Evolutionary conservation across 2,113 vertebrate species (phyloP).

Genomic region (Zootoca vivipara): DNA sequence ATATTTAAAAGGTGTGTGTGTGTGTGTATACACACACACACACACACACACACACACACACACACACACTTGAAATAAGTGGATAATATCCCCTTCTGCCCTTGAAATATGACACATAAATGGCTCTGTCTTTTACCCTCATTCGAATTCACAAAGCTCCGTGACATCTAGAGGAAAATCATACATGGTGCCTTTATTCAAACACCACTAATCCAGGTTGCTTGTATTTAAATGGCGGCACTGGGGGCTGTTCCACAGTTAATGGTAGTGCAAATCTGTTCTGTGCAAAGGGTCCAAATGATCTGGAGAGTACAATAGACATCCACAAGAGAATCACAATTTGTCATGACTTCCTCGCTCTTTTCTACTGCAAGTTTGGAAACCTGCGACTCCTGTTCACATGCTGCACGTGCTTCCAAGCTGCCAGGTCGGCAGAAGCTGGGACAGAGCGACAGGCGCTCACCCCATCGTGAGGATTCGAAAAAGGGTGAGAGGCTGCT

Average conservation of each 20-base stretch:
- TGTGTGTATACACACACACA: no score
- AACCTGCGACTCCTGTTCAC: not conserved
- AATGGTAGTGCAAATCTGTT: not conserved
- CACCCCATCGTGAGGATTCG: no score
- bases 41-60: no score
- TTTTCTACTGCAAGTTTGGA: not conserved
- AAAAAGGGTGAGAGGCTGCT: no score
- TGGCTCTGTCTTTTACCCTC: conserved; percentile 54
- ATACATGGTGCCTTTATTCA: conserved; percentile 68
- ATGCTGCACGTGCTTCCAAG: not conserved
- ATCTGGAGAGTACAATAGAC: not conserved
- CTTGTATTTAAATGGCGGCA: conserved; percentile 56
- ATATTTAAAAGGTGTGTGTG: no score
- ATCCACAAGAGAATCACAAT: not conserved
- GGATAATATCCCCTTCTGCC: conserved; percentile 51
- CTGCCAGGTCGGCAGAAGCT: no score
- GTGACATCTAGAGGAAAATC: conserved; percentile 56
- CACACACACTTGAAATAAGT: conserved; percentile 41
- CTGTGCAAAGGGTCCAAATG: not conserved
- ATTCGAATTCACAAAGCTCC: conserved; percentile 56
- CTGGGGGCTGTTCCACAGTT: conserved; percentile 6
- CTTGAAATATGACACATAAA: conserved; percentile 59
- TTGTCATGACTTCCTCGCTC: not conserved
- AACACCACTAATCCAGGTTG: conserved; percentile 61
- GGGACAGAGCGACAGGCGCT: no score